These are phyloP conservation scores for Cervus canadensis DNA, from an alignment of 2,113 vertebrate genomes.

Conservation along the genomic window DNA sequence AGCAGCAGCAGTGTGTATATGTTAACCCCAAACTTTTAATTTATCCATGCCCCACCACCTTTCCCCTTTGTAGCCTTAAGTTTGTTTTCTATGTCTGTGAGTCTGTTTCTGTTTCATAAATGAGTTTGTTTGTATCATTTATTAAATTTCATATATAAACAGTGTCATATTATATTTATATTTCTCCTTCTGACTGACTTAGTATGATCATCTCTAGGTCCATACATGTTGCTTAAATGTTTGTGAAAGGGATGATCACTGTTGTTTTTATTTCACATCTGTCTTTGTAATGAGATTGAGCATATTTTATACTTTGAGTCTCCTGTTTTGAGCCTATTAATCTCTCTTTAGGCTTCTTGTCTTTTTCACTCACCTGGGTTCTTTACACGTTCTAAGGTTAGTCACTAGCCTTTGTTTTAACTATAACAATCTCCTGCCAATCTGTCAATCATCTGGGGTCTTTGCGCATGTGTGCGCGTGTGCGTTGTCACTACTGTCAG, in stretches of 20 bases:
- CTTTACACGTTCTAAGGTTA: not conserved
- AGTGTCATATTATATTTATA: not conserved
- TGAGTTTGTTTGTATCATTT: not conserved
- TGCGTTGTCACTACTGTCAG: not conserved
- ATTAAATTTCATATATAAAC: not conserved
- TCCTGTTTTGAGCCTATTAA: not conserved
- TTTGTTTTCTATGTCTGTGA: not conserved
- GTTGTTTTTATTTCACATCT: not conserved
- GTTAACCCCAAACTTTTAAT: not conserved
- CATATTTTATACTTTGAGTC: not conserved
- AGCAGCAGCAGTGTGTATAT: not conserved
- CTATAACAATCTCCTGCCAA: not conserved
- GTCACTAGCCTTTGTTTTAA: not conserved
- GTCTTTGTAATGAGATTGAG: not conserved
- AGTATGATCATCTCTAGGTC: not conserved
- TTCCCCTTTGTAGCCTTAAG: not conserved
- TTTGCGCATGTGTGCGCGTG: rapidly evolving
- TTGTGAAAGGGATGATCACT: not conserved
- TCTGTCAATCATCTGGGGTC: not conserved
- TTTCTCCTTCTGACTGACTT: not conserved
- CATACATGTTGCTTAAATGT: not conserved
- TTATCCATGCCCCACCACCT: not conserved
- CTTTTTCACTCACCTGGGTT: not conserved
- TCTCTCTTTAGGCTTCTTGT: not conserved
- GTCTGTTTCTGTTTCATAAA: not conserved